Evolutionary conservation across 37 sponge, comb jelly and placozoan genomes (phyloP).

Genomic region (Chondrilla cf. caribensis): DNA sequence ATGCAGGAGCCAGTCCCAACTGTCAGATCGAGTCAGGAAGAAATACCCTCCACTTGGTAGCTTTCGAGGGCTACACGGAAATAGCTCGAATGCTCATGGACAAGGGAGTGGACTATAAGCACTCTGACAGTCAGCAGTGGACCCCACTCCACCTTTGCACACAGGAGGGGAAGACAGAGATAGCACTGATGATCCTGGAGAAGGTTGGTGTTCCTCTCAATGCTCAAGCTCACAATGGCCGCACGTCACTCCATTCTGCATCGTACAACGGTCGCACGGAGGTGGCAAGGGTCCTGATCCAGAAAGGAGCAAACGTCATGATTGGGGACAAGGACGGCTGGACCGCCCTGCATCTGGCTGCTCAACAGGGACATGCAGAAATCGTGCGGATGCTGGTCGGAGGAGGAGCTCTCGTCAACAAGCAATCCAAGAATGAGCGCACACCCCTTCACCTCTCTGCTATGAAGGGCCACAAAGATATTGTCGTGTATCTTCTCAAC

Average conservation of each 20-base stretch:
- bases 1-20: constrained; percentile 45
- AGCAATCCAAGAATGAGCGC: constrained; percentile 61
- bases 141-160: too few species aligned
- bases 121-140: too few species aligned
- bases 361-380: constrained; percentile 61
- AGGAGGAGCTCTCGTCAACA: constrained; percentile 46
- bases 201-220: too few species aligned
- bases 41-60: constrained; percentile 68
- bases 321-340: constrained; percentile 63
- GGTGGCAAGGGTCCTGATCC: too few species aligned
- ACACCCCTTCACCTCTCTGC: constrained; percentile 67
- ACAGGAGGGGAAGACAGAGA: too few species aligned
- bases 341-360: constrained; percentile 62
- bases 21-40: constrained; percentile 59
- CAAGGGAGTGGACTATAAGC: constrained; percentile 36
- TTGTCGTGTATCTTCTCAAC: constrained; percentile 38
- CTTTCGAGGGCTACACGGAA: constrained; percentile 68
- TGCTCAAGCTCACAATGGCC: too few species aligned
- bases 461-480: constrained; percentile 66
- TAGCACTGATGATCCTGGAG: too few species aligned
- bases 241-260: too few species aligned
- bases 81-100: constrained; percentile 60
- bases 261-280: too few species aligned
- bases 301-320: not conserved
- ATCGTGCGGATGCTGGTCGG: constrained; percentile 56